Percentiles rank a stretch among this genome's conserved stretches.
Conservation (phyloP, 2,888 invertebrate species). For the Eupithecia tripunctaria region DNA sequence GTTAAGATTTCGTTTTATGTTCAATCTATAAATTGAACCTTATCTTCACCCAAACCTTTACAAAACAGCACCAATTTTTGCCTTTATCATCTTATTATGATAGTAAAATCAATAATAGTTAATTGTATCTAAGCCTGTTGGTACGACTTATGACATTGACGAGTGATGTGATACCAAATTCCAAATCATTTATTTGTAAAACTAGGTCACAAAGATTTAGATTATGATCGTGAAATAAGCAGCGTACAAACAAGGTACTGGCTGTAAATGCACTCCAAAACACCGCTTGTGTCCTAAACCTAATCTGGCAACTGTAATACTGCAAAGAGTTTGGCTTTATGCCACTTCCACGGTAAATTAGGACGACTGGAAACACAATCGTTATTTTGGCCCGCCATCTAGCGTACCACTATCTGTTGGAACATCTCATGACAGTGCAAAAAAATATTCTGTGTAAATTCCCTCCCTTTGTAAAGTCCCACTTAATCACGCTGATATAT, state of each 20-base stretch:
- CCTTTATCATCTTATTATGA: too few relatives aligned
- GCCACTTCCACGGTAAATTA: not conserved
- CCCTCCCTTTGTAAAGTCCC: not conserved
- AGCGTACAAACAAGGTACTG: not conserved
- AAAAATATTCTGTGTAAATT: not conserved
- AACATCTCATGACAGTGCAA: not conserved
- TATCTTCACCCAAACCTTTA: too few relatives aligned
- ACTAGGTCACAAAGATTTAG: too few relatives aligned
- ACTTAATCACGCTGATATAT: not conserved
- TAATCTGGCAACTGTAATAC: slow-evolving; percentile 2
- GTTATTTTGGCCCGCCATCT: not conserved
- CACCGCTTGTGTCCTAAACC: not conserved
- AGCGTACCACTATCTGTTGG: not conserved
- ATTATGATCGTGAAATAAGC: too few relatives aligned
- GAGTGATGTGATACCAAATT: too few relatives aligned
- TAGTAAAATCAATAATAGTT: too few relatives aligned
- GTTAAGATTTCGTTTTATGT: too few relatives aligned
- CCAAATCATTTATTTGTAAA: too few relatives aligned
- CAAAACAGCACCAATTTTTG: too few relatives aligned
- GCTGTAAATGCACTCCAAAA: not conserved
- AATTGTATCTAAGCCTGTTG: too few relatives aligned
- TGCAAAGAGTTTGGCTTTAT: slow-evolving; percentile 4
- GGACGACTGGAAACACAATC: not conserved
- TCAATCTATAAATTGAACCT: too few relatives aligned
- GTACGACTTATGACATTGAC: too few relatives aligned